Evolutionary conservation across 2,113 vertebrate genomes (phyloP), one percentile per base, ranked within the genome.

Genomic region (Ivindomyrus marchei): DNA sequence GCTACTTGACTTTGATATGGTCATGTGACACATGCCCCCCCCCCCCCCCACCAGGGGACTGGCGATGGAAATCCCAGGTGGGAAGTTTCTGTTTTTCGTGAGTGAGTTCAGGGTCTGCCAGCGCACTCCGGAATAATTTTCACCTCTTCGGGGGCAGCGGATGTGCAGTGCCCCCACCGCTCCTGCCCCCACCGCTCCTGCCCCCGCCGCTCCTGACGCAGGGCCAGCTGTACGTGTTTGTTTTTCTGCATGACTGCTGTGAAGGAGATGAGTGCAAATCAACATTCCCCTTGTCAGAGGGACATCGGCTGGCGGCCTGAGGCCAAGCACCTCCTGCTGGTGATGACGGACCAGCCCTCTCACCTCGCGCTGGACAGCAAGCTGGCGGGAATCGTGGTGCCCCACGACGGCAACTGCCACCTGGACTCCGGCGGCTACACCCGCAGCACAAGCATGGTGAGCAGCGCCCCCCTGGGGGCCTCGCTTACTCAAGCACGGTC

Each of bases 321-420:
- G 94, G 98, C 98, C 58, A 99, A 98, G 90, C 96, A 96, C 87
- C 95, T 99, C 70, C 95, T 99, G 91, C 96, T 99, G 88, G 94
- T 99, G 92, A 99, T 99, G 98, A 99, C 98, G 0, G 98, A 99
- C 94, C 97, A 99, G 94, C 97, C 98, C 1, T 99, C 98, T 91
- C 98, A 99, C 93, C 96, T 99, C 83, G 97, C 98, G 17, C 96
- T 99, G 91, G 98, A 99, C 47, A 98, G 98, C 94, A 97, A 98
- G 94, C 93, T 99, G 94, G 98, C 97, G 0, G 98, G 98, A 85
- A 99, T 99, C 0, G 98, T 99, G 36, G 94, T 96, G 80, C 98
- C 98, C 0, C 96, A 99, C 31, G 98, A 99, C 0, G 98, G 98
- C 46, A 96, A 95, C 90, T 99, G 98, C 93, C 98, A 99, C 92